Percentiles rank a stretch among this genome's conserved stretches.
Evolutionary conservation across 2,113 vertebrate species (phyloP).

Genomic region (Alaudala cheleensis): DNA sequence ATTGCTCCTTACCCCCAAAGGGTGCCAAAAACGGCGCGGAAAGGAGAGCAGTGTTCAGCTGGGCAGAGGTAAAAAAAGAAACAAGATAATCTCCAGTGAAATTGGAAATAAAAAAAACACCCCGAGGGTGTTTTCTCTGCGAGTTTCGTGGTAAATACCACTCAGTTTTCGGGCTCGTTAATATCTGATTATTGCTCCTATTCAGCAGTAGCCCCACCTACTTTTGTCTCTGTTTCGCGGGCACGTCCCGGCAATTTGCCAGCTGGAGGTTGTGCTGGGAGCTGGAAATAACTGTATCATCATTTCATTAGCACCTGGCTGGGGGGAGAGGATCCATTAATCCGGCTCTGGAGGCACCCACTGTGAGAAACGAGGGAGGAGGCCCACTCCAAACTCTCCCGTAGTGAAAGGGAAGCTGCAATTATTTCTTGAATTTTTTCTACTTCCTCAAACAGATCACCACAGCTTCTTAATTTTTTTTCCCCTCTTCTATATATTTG

Average conservation of each 20-base stretch:
- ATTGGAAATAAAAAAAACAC: not conserved
- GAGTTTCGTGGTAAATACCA: conserved; percentile 26
- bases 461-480: not conserved
- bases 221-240: not conserved
- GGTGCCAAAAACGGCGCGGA: not conserved
- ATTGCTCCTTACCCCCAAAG: not conserved
- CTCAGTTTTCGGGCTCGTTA: not conserved
- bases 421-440: not conserved
- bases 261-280: conserved; percentile 9
- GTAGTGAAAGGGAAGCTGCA: not conserved
- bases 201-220: not conserved
- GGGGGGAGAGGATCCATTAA: conserved; percentile 17
- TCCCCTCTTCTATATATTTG: not conserved
- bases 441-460: not conserved
- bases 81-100: not conserved
- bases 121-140: not conserved
- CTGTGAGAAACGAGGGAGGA: conserved; percentile 12
- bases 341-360: not conserved
- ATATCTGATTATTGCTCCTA: not conserved
- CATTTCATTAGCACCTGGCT: conserved; percentile 37
- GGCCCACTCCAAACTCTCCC: not conserved
- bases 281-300: conserved; percentile 47
- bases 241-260: conserved; percentile 10
- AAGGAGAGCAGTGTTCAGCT: not conserved
- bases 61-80: not conserved